A percentile compares a stretch with the other conserved stretches of the same genome.
Evolutionary conservation across 2,113 vertebrate species (phyloP).

Genomic region (Phalacrocorax brasilianus): DNA sequence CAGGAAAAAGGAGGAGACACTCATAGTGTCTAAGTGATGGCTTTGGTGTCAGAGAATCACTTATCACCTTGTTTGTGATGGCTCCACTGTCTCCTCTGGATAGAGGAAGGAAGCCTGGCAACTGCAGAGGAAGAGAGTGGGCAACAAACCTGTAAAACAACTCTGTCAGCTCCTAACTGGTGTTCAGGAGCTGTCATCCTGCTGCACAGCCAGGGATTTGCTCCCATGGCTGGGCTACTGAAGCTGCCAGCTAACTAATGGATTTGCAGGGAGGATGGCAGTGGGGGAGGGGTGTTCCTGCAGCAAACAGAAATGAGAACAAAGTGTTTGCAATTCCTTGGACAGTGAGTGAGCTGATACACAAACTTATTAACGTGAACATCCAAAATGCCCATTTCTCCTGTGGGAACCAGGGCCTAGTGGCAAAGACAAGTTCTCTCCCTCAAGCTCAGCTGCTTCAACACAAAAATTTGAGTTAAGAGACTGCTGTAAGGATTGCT

Average conservation of each 20-base stretch:
- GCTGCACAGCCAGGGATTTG: neutral
- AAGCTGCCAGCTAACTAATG: neutral
- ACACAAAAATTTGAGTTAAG: constrained; percentile 37
- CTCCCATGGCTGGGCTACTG: neutral
- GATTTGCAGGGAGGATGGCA: neutral
- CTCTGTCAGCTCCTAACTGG: neutral
- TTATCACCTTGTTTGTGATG: neutral
- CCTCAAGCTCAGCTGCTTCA: constrained; percentile 37
- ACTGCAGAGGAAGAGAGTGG: neutral
- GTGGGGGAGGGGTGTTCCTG: neutral
- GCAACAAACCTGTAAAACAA: neutral
- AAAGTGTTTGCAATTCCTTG: constrained; percentile 10
- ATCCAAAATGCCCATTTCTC: constrained; percentile 14
- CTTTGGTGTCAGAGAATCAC: neutral
- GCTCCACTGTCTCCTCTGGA: neutral
- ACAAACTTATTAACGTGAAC: constrained; percentile 14
- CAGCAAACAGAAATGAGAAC: neutral
- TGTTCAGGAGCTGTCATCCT: neutral
- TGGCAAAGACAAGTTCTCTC: constrained; percentile 17
- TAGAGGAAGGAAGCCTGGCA: constrained; percentile 18
- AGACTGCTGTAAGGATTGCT: constrained; percentile 44
- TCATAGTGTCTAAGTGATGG: neutral
- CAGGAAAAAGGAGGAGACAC: neutral
- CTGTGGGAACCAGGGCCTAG: constrained; percentile 1
- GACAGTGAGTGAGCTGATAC: neutral